Base-by-base conservation (phyloP, 2,888 invertebrate genomes). In the Pristionchus arcanus region DNA sequence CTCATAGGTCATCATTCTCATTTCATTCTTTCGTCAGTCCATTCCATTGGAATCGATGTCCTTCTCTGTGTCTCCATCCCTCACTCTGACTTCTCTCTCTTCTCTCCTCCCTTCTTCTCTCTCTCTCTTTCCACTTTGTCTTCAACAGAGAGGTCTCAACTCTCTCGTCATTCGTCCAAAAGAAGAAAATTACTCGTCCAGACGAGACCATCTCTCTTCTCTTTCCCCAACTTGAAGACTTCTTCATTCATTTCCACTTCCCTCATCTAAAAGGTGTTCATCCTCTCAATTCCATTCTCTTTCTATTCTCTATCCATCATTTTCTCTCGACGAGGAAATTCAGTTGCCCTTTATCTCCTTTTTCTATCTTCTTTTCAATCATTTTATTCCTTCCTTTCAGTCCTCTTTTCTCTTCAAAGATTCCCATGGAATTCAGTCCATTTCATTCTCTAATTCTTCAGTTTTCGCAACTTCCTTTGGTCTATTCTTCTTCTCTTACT, bases 21-120 rank as follows among this genome's bases (percentile, higher is more conserved):
- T 15, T 71, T 68, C 77, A n/a, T 90, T 63, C 34, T 74, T n/a
- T 55, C 49, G 21, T 55, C 53, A 49, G 34, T 59, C 55, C 59
- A 66, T 49, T 28, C 37, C 34, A 31, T 66, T 77, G 77, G 77
- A 77, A 77, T 77, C 77, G 77, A 77, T 77, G 77, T 77, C 77
- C 77, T 77, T 53, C 71, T 53, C 49, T 74, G 74, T 53, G 37
- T 74, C 88, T 74, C 53, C 77, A 53, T 74, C 88, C 34, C 68
- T 31, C 59, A 34, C 42, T 63, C 37, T 37, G 25, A 34, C 89
- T 49, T 63, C 34, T 42, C 83, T 55, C 42, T 31, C 63, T 31
- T 55, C 88, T 88, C 63, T 77, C 59, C 89, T 89, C 81, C 53
- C 34, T 66, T 89, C 68, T 89, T n/a, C 89, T 89, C 74, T 89